A percentile compares a stretch with the other conserved stretches of the same genome.
These are phyloP conservation scores for Platichthys stellatus DNA, from an alignment of 2,113 vertebrate genomes.

Conservation along the genomic window DNA sequence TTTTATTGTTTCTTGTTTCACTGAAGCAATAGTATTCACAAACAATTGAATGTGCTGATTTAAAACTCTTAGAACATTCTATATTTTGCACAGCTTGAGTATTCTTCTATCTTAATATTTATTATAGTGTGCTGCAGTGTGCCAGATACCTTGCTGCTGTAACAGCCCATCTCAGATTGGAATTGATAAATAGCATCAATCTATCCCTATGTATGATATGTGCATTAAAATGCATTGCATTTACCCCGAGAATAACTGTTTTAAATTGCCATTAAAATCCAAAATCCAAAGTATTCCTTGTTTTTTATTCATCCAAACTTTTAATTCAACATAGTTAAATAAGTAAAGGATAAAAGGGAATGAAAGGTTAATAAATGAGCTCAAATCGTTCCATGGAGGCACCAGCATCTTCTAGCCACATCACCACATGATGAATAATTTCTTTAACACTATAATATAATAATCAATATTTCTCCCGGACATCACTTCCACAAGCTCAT, in stretches of 20 bases:
- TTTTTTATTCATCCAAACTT: neutral
- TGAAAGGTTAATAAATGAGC: neutral
- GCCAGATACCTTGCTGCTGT: too few relatives aligned
- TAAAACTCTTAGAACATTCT: neutral
- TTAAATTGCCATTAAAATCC: neutral
- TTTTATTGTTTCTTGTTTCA: neutral
- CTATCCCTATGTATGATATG: too few relatives aligned
- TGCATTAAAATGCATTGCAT: too few relatives aligned
- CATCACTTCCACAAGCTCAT: conserved; percentile 77
- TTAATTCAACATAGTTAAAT: neutral
- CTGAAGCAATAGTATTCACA: neutral
- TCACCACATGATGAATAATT: neutral
- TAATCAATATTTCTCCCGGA: conserved; percentile 54
- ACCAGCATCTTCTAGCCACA: neutral
- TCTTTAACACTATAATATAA: conserved; percentile 9
- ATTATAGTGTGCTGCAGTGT: too few relatives aligned
- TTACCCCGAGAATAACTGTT: neutral
- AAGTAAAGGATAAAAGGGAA: neutral
- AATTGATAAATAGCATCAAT: too few relatives aligned
- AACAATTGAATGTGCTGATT: neutral
- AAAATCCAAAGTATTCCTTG: neutral
- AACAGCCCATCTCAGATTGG: too few relatives aligned
- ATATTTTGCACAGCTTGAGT: too few relatives aligned
- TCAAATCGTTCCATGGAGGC: neutral
- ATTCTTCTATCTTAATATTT: too few relatives aligned